These are phyloP conservation scores for Heliornis fulica DNA, from an alignment of 2,113 vertebrate genomes.

Conservation along the genomic window DNA sequence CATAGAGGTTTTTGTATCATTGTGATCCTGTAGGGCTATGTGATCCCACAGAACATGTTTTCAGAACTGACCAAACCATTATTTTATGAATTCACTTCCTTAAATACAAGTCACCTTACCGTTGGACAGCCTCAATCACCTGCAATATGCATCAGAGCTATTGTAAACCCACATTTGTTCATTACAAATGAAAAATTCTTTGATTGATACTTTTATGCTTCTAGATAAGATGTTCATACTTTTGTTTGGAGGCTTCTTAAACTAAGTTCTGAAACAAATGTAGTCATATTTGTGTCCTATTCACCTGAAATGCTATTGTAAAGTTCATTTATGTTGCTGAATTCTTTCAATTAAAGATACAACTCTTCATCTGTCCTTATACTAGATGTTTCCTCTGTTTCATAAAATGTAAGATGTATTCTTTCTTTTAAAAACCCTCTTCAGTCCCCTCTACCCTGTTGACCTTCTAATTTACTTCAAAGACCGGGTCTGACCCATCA, in stretches of 20 bases:
- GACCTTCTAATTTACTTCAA: neutral
- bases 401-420: neutral
- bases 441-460: neutral
- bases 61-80: neutral
- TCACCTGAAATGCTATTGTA: neutral
- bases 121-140: neutral
- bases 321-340: neutral
- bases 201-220: neutral
- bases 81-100: neutral
- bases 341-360: neutral
- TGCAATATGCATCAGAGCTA: neutral
- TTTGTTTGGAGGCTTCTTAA: neutral
- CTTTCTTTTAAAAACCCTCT: neutral
- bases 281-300: fast-evolving
- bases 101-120: neutral
- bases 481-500: neutral
- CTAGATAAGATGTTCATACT: neutral
- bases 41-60: neutral
- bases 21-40: neutral
- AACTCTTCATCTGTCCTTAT: neutral
- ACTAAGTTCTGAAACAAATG: neutral
- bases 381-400: neutral
- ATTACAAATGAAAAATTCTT: neutral
- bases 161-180: neutral
- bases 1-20: neutral